These are phyloP conservation scores for Cyphomyrus plagiostoma DNA, from an alignment of 2,113 vertebrate species.

Conservation along the genomic window DNA sequence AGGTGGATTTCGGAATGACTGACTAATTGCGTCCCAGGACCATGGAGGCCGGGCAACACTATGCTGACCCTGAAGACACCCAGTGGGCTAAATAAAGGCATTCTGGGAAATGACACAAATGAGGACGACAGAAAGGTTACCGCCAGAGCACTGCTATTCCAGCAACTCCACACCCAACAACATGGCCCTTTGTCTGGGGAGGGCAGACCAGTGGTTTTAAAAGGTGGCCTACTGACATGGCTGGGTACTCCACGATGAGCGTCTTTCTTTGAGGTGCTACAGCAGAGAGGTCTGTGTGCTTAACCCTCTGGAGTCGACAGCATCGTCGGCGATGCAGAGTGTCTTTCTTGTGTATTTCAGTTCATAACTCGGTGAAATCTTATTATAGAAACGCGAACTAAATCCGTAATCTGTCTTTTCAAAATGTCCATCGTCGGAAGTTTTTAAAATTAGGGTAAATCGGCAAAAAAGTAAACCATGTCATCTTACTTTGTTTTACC, in stretches of 20 bases:
- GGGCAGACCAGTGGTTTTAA: neutral
- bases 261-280: neutral
- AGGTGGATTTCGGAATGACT: neutral
- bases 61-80: slow-evolving; percentile 2
- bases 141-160: neutral
- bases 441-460: too few species aligned
- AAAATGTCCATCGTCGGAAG: too few species aligned
- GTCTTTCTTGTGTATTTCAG: too few species aligned
- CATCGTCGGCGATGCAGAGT: too few species aligned
- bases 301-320: neutral
- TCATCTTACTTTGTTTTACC: too few species aligned
- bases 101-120: neutral
- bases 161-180: neutral
- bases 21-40: neutral
- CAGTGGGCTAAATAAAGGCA: slow-evolving; percentile 8
- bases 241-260: neutral
- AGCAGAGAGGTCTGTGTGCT: neutral
- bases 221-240: neutral
- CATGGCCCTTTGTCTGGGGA: neutral
- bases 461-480: too few species aligned
- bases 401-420: too few species aligned
- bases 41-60: neutral
- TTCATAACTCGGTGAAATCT: too few species aligned
- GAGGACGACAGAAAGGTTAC: neutral
- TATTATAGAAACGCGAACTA: too few species aligned